Percentiles rank a stretch among this genome's conserved stretches.
Evolutionary conservation across 2,797 vertebrate species (phyloP).

Genomic region (Cyclopterus lumpus): DNA sequence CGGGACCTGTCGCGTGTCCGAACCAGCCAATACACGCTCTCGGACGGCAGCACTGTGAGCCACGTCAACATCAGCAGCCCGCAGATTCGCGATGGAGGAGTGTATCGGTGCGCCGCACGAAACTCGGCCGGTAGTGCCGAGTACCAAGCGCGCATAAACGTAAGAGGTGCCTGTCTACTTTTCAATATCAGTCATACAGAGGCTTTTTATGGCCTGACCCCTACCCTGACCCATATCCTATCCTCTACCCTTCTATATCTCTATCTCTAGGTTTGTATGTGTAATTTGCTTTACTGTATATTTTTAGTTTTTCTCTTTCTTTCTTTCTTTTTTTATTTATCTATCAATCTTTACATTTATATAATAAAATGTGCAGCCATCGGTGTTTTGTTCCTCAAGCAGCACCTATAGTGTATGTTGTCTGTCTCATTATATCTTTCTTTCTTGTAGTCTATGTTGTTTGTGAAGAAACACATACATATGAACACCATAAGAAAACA

Average conservation of each 20-base stretch:
- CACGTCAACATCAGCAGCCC: constrained; percentile 96
- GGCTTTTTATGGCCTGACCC: constrained; percentile 81
- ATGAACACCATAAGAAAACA: not conserved
- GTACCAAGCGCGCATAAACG: constrained; percentile 99
- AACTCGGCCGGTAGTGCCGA: constrained; percentile 99
- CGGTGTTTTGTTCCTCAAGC: constrained; percentile 22
- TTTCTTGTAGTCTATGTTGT: constrained; percentile 21
- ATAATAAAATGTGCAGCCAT: constrained; percentile 25
- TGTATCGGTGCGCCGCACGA: constrained; percentile 98
- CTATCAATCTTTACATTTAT: constrained; percentile 21
- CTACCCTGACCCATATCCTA: constrained; percentile 65
- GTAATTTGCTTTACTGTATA: constrained; percentile 31
- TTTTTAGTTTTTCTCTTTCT: constrained; percentile 29
- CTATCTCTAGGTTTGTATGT: constrained; percentile 53
- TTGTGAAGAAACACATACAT: constrained; percentile 1
- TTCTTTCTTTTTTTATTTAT: constrained; percentile 29
- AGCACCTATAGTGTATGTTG: constrained; percentile 11
- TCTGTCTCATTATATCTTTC: constrained; percentile 36
- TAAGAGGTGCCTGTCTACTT: constrained; percentile 99
- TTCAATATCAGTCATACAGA: constrained; percentile 99
- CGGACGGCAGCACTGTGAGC: constrained; percentile 95
- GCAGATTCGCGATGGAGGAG: constrained; percentile 97
- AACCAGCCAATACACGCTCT: constrained; percentile 96
- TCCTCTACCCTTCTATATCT: constrained; percentile 55
- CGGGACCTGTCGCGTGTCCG: constrained; percentile 89